Evolutionary conservation across 1,140 invertebrate species (phyloP).

Genomic region (Penaeus indicus): DNA sequence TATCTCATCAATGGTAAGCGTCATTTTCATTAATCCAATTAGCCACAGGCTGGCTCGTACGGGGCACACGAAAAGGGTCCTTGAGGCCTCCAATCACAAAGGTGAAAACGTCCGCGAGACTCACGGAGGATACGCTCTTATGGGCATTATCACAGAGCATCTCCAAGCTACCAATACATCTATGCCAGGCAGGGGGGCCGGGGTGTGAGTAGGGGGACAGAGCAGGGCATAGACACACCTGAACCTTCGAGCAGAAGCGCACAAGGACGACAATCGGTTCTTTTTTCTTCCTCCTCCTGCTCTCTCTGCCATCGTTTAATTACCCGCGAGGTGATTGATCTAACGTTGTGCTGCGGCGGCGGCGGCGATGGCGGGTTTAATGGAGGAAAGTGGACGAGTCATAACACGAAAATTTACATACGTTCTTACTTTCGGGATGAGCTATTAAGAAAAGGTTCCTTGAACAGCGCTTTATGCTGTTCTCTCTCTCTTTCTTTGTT

Average conservation of each 20-base stretch:
- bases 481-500: constrained; percentile 16
- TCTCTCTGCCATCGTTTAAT: background rate
- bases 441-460: too few relatives aligned
- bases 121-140: background rate
- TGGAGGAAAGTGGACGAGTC: too few relatives aligned
- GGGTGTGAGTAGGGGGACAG: too few relatives aligned
- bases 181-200: background rate
- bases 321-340: too few relatives aligned
- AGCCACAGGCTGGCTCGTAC: background rate
- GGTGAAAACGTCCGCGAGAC: background rate
- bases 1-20: constrained; percentile 44
- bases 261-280: background rate
- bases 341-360: too few relatives aligned
- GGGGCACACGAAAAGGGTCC: background rate
- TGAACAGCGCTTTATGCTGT: background rate
- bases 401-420: too few relatives aligned
- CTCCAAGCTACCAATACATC: constrained; percentile 34
- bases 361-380: too few relatives aligned
- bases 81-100: background rate
- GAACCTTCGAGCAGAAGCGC: background rate
- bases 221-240: background rate
- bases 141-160: constrained; percentile 12
- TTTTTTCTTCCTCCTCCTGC: background rate
- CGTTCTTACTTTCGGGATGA: too few relatives aligned
- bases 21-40: constrained; percentile 53